Evolutionary conservation across 2,113 vertebrate species (phyloP).

Genomic region (Fulica atra): DNA sequence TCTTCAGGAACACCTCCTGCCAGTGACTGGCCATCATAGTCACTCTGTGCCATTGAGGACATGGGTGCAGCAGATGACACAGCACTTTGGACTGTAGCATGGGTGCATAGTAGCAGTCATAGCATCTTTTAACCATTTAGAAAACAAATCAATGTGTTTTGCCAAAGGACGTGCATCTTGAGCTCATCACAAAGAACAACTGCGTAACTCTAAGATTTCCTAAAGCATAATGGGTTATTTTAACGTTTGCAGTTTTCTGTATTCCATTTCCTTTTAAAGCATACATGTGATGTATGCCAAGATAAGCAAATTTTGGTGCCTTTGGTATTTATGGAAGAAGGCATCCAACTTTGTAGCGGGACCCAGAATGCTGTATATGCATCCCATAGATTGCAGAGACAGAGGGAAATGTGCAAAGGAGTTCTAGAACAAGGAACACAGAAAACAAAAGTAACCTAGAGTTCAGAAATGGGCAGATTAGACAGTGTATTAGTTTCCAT

Average conservation of each 20-base stretch:
- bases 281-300: background rate
- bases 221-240: background rate
- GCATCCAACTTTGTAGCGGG: background rate
- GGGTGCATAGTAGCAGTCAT: accelerated
- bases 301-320: background rate
- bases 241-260: background rate
- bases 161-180: background rate
- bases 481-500: background rate
- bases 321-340: background rate
- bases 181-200: background rate
- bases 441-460: background rate
- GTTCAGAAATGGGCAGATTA: background rate
- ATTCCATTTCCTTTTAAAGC: background rate
- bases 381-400: background rate
- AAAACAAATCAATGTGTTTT: background rate
- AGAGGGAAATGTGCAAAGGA: background rate
- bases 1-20: background rate
- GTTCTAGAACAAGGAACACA: background rate
- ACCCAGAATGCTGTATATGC: background rate
- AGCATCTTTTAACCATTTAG: background rate
- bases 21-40: background rate
- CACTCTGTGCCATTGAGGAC: background rate
- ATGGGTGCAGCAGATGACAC: background rate
- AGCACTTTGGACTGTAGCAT: background rate
- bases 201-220: background rate